A percentile compares a stretch with the other conserved stretches of the same genome.
Evolutionary conservation across 2,888 invertebrate genomes (phyloP).

Genomic region (Julus scandinavius): DNA sequence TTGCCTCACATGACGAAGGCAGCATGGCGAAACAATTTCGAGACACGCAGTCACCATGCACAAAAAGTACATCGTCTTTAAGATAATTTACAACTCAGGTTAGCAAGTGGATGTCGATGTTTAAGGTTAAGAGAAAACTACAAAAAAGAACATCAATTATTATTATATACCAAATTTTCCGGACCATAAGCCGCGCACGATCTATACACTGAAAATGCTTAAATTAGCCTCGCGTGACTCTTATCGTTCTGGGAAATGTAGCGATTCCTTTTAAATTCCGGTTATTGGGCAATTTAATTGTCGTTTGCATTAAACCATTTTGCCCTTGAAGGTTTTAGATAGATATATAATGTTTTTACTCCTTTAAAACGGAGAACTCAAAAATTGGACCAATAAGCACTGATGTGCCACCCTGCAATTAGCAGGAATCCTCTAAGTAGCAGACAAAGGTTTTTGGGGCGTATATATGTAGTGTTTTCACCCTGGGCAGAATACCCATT

Average conservation of each 20-base stretch:
- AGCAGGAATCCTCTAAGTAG: too few species aligned
- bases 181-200: conserved; percentile 15
- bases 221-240: conserved; percentile 9
- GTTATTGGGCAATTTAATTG: not conserved
- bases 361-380: too few species aligned
- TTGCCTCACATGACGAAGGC: not conserved
- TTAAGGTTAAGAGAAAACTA: not conserved
- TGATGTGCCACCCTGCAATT: too few species aligned
- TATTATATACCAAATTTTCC: conserved; percentile 3
- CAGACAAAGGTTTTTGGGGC: too few species aligned
- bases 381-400: too few species aligned
- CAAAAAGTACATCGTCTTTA: not conserved
- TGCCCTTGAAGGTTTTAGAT: too few species aligned
- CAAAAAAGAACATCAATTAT: conserved; percentile 30
- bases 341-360: too few species aligned
- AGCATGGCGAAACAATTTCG: not conserved
- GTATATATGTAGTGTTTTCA: too few species aligned
- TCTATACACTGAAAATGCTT: not conserved
- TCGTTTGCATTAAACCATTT: not conserved
- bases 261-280: not conserved
- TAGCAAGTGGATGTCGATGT: not conserved
- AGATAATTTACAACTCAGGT: not conserved
- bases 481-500: too few species aligned
- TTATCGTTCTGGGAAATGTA: not conserved
- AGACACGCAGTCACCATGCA: not conserved